phyloP scores from a whole-genome alignment of 2,888 invertebrate species.

The Hipparchia semele region DNA sequence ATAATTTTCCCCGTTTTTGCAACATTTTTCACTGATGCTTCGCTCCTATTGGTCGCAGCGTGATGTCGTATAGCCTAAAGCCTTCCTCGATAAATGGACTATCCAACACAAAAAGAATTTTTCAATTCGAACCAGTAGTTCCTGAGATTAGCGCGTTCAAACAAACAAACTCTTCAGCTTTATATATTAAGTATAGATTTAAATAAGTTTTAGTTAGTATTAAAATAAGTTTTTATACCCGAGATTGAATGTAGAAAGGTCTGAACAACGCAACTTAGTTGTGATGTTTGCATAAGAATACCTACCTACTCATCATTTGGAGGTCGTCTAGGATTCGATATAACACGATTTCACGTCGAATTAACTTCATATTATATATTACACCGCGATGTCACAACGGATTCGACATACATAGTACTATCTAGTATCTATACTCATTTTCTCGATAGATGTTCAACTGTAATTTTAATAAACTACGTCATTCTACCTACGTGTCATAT shows the following conservation, averaged over 20 bases:
- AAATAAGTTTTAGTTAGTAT: background rate
- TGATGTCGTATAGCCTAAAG: too few relatives aligned
- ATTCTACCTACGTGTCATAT: background rate
- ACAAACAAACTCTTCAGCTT: too few relatives aligned
- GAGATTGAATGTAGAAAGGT: background rate
- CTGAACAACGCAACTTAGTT: background rate
- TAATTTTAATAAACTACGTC: background rate
- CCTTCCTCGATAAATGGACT: too few relatives aligned
- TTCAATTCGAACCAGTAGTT: too few relatives aligned
- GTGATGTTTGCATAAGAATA: constrained; percentile 21
- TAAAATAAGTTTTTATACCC: background rate
- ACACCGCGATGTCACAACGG: constrained; percentile 23
- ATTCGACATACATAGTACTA: constrained; percentile 4
- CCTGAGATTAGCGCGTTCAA: too few relatives aligned
- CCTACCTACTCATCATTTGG: constrained; percentile 20
- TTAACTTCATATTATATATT: constrained; percentile 27
- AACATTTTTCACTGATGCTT: too few relatives aligned
- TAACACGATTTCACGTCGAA: constrained; percentile 28
- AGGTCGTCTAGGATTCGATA: constrained; percentile 31
- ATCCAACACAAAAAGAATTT: too few relatives aligned
- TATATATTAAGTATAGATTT: too few relatives aligned
- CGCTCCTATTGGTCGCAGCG: too few relatives aligned
- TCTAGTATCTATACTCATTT: background rate
- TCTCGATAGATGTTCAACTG: background rate
- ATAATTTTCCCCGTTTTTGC: too few relatives aligned